Percentiles rank a stretch among this genome's conserved stretches.
Evolutionary conservation across 2,113 vertebrate genomes (phyloP).

Genomic region (Vanacampus margaritifer): DNA sequence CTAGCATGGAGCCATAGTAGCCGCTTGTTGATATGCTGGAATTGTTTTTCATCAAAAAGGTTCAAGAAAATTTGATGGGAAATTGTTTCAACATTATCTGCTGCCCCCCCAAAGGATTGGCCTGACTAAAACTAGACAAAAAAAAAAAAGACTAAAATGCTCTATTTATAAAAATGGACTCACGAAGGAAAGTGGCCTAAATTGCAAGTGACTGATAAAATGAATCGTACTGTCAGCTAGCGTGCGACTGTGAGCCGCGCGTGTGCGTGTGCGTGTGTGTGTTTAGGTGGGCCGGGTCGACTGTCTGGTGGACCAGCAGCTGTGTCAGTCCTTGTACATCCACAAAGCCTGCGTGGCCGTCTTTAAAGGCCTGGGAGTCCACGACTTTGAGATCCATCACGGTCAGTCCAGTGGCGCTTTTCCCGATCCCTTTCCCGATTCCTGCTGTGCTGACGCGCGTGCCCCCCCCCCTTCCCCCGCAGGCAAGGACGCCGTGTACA

Average conservation of each 20-base stretch:
- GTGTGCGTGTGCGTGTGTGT: background rate
- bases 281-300: conserved; percentile 87
- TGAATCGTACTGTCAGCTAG: too few relatives aligned
- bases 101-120: too few relatives aligned
- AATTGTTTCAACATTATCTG: too few relatives aligned
- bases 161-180: too few relatives aligned
- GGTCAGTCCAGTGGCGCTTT: conserved; percentile 71
- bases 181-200: too few relatives aligned
- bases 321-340: conserved; percentile 87
- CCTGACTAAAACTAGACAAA: too few relatives aligned
- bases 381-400: conserved; percentile 94
- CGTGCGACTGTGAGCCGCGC: too few relatives aligned
- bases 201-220: too few relatives aligned
- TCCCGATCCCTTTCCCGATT: background rate
- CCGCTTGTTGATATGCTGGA: background rate
- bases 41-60: too few relatives aligned
- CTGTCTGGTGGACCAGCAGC: conserved; percentile 74
- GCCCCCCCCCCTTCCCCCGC: background rate
- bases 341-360: conserved; percentile 85
- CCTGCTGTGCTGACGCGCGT: background rate
- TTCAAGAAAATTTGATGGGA: too few relatives aligned
- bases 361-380: conserved; percentile 91
- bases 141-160: too few relatives aligned
- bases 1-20: too few relatives aligned
- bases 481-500: conserved; percentile 93